Base-by-base conservation (phyloP, 2,888 invertebrate genomes). In the Sthenelais limicola region DNA sequence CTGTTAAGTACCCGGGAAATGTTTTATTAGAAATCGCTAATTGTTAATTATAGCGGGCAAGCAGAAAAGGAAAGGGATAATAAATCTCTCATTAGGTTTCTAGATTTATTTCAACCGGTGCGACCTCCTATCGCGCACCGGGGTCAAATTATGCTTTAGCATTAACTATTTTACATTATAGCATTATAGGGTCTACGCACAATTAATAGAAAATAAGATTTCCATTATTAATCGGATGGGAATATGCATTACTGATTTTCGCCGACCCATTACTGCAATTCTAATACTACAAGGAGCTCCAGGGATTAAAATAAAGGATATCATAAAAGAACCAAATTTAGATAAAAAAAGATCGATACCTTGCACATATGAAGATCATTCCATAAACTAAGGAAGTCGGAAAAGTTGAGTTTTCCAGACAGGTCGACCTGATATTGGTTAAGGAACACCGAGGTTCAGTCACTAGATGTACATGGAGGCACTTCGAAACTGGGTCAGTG, bases 351-450 rank as follows among this genome's bases (percentile, higher is more conserved):
- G n/a, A n/a, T n/a, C n/a, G n/a, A 51, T 26, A 70, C 70, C 70
- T 70, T 35, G 21, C 70, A 70, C 15, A 56, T 28, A 15, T 58
- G 15, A 4, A 70, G 26, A 21, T 70, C 70, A 26, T 33, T 7
- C 54, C 54, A 56, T 12, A 70, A 48, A 5, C 47, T 52, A 28
- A 15, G 9, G 47, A 70, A 70, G 47, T 70, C 70, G 7, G 21
- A 26, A 30, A 38, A 54, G 43, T 47, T 47, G 4, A 70, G 47
- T 58, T 70, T 70, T 18, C 70, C 70, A n/a, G 70, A 56, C 24
- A 70, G 33, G 47, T 70, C 58, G 2, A 35, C 70, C 70, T 70
- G 47, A 24, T 38, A 38, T 35, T 24, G 35, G 24, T 66, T 18
- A 66, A 66, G 38, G 66, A 66, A 2, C n/a, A 21, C 7, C 24